Conservation (phyloP, 2,888 invertebrate genomes). For the Leucophenga montana region DNA sequence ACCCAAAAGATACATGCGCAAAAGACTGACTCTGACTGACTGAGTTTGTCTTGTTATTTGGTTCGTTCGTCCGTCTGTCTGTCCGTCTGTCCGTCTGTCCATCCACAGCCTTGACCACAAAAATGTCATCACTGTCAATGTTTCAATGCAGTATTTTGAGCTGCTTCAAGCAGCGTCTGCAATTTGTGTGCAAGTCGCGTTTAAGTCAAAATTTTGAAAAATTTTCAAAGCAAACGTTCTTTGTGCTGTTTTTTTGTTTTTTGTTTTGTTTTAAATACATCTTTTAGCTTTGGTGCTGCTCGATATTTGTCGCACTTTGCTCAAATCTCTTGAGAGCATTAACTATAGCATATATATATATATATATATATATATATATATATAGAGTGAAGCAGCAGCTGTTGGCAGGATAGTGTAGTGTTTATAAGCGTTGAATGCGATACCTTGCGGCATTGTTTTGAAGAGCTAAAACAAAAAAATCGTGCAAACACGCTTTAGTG, state of each 20-base stretch:
- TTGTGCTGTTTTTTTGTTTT: conserved; percentile 44
- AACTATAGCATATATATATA: no score
- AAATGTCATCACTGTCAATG: conserved; percentile 71
- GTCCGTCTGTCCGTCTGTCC: background rate
- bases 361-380: no score
- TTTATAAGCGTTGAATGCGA: conserved; percentile 66
- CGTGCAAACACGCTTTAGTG: conserved; percentile 5
- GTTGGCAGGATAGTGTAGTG: conserved; percentile 33
- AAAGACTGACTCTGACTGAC: conserved; percentile 37
- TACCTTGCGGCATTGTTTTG: conserved; percentile 60
- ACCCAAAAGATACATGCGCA: conserved; percentile 41
- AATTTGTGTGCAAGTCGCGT: conserved; percentile 46
- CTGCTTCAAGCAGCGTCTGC: background rate
- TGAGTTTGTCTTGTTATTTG: conserved; percentile 3
- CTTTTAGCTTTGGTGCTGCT: background rate
- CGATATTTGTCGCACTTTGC: conserved; percentile 13
- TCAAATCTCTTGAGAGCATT: background rate
- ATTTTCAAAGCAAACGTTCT: conserved; percentile 41
- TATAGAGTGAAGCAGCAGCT: conserved; percentile 52
- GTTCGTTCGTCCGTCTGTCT: background rate
- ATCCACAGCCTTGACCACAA: conserved; percentile 57
- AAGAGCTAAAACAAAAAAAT: conserved; percentile 2
- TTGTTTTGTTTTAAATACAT: conserved; percentile 5
- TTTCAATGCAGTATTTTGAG: conserved; percentile 61
- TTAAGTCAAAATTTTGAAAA: conserved; percentile 55